These are phyloP conservation scores for Ennomos quercinarius DNA, from an alignment of 2,888 invertebrate species.

Conservation along the genomic window DNA sequence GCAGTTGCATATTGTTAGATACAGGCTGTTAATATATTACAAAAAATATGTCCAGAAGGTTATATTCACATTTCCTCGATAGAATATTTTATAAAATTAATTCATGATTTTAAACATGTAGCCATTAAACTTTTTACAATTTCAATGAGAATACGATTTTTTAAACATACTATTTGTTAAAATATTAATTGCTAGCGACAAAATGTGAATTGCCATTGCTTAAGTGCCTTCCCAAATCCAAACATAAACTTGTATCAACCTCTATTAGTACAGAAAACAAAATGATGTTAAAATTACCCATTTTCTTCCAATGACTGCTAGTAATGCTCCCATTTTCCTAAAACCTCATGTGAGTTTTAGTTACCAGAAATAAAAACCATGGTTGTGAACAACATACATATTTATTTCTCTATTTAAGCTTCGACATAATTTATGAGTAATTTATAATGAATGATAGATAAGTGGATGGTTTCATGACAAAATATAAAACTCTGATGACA, in stretches of 20 bases:
- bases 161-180: slow-evolving; percentile 2
- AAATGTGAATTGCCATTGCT: slow-evolving; percentile 8
- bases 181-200: background rate
- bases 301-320: slow-evolving; percentile 40
- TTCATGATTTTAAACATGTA: too few species aligned
- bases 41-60: background rate
- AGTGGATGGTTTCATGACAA: slow-evolving; percentile 30
- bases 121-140: too few species aligned
- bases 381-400: slow-evolving; percentile 76
- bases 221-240: slow-evolving; percentile 22
- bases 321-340: slow-evolving; percentile 28
- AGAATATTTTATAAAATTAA: background rate
- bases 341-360: slow-evolving; percentile 17
- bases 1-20: slow-evolving; percentile 9
- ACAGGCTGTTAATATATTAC: background rate
- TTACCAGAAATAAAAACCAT: slow-evolving; percentile 73
- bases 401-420: slow-evolving; percentile 75
- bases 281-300: slow-evolving; percentile 41
- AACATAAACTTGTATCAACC: background rate
- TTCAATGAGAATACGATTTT: background rate
- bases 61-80: slow-evolving; percentile 1
- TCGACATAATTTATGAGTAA: slow-evolving; percentile 58
- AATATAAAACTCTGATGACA: slow-evolving; percentile 47
- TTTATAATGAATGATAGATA: slow-evolving; percentile 52
- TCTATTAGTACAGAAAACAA: slow-evolving; percentile 33